Evolutionary conservation across 2,113 vertebrate species (phyloP).

Genomic region (Aegotheles bennettii): DNA sequence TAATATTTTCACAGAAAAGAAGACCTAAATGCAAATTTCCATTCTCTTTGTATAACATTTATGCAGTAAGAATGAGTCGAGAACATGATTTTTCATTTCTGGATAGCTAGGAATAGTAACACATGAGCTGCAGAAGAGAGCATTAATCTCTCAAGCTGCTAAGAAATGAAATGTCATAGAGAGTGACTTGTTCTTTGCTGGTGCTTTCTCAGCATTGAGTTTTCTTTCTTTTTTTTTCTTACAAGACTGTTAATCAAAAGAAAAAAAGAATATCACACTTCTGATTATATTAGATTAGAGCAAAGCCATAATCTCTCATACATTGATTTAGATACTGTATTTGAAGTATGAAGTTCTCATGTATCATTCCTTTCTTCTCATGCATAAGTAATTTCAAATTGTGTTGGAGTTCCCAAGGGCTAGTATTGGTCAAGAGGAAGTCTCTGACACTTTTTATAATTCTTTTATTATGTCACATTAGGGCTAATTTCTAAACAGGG

Average conservation of each 20-base stretch:
- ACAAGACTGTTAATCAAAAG: not conserved
- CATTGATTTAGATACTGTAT: not conserved
- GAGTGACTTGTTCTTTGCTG: slow-evolving; percentile 31
- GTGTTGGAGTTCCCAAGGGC: not conserved
- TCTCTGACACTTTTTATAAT: not conserved
- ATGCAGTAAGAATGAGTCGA: slow-evolving; percentile 66
- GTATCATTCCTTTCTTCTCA: not conserved
- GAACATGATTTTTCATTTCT: slow-evolving; percentile 67
- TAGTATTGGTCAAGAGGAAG: not conserved
- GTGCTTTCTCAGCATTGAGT: not conserved
- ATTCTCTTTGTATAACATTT: slow-evolving; percentile 70
- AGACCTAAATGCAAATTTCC: slow-evolving; percentile 56
- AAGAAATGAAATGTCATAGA: slow-evolving; percentile 68
- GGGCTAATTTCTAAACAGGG: not conserved
- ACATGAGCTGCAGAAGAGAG: slow-evolving; percentile 32
- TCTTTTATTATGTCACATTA: not conserved
- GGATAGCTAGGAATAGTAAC: slow-evolving; percentile 44
- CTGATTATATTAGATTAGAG: not conserved
- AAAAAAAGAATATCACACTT: not conserved
- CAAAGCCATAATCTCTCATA: not conserved
- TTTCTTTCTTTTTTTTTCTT: not conserved
- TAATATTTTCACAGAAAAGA: slow-evolving; percentile 56
- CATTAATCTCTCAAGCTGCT: slow-evolving; percentile 58
- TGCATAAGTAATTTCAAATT: not conserved
- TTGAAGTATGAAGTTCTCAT: not conserved